Conservation (phyloP, 2,113 vertebrate genomes). For the Melanerpes formicivorus region DNA sequence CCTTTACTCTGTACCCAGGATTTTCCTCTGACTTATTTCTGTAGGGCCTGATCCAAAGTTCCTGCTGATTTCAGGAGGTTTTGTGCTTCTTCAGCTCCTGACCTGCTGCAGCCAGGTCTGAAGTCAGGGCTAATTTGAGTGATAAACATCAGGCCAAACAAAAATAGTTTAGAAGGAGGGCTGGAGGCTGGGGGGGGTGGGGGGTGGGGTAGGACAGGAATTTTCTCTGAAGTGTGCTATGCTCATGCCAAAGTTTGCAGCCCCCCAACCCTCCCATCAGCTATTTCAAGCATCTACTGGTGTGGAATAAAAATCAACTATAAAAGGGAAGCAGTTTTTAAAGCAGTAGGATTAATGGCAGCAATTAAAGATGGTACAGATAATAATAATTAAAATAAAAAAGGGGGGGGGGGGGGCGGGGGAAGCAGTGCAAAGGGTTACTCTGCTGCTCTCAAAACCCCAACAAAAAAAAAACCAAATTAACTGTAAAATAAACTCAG, state of each 20-base stretch:
- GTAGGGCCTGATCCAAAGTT: constrained; percentile 4
- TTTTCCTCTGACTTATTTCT: constrained; percentile 25
- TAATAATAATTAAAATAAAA: not conserved
- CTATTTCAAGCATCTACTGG: not conserved
- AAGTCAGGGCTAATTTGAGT: not conserved
- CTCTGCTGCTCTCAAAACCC: not conserved
- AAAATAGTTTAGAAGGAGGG: not conserved
- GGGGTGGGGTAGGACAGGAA: fast-evolving
- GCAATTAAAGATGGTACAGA: not conserved
- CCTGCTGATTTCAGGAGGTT: not conserved
- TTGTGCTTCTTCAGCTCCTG: not conserved
- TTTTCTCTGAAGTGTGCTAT: not conserved
- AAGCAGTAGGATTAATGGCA: not conserved
- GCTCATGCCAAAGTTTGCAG: not conserved
- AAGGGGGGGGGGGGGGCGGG: too few species aligned
- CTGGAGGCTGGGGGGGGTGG: not conserved
- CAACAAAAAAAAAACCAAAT: not conserved
- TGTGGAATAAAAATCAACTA: not conserved
- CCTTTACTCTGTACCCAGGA: not conserved
- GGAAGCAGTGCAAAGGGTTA: fast-evolving
- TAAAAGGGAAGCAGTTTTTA: not conserved
- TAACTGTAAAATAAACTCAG: not conserved
- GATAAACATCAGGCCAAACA: not conserved
- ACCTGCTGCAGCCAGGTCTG: not conserved
- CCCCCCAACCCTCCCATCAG: too few species aligned